phyloP scores from a whole-genome alignment of 2,797 vertebrate species.

The Sarcoramphus papa region DNA sequence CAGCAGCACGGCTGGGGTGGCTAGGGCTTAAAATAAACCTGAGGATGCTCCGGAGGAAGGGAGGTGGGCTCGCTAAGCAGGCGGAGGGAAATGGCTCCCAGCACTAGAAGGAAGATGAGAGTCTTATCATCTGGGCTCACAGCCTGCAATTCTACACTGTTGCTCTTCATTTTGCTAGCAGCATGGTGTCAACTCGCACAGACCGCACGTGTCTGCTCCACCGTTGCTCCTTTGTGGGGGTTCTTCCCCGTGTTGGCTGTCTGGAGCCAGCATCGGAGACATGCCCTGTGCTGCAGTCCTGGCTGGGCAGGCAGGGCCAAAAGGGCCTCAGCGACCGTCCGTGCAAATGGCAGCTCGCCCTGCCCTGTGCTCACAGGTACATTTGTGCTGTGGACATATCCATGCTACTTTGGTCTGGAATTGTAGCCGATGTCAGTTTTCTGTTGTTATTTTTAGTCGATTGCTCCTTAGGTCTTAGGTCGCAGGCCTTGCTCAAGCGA shows the following conservation, averaged over 20 bases:
- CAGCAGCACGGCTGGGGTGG: neutral
- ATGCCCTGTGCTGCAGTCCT: neutral
- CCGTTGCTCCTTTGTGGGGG: accelerated
- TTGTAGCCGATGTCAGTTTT: neutral
- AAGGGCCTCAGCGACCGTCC: neutral
- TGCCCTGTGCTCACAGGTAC: neutral
- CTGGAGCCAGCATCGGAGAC: neutral
- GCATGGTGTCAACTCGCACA: accelerated
- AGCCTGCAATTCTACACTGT: neutral
- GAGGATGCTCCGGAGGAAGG: neutral
- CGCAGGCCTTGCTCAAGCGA: neutral
- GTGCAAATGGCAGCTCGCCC: accelerated
- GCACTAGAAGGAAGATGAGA: neutral
- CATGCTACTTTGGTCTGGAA: neutral
- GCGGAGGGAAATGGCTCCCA: neutral
- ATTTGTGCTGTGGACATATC: accelerated
- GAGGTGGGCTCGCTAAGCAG: neutral
- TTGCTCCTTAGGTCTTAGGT: neutral
- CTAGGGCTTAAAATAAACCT: neutral
- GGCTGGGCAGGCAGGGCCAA: neutral
- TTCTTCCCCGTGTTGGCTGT: accelerated
- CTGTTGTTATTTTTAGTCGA: neutral
- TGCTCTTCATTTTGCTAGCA: accelerated
- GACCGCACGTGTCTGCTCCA: neutral
- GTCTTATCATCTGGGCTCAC: neutral